Conservation (phyloP, 2,888 invertebrate genomes). For the Callyntrura sp. region DNA sequence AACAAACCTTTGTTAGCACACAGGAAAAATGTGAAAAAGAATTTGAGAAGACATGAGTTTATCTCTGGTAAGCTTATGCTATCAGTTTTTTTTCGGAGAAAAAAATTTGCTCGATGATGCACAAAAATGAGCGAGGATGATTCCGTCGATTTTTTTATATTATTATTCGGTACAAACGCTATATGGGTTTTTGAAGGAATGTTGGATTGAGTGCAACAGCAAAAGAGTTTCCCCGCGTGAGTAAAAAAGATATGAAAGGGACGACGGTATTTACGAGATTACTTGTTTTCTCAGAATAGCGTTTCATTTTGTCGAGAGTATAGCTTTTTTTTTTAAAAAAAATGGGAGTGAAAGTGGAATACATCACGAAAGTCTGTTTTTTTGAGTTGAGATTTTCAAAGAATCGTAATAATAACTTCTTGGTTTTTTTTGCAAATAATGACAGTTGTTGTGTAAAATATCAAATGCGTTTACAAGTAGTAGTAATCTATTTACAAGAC, state of each 20-base stretch:
- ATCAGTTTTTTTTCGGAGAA: no score
- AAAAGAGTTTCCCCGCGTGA: neutral
- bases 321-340: no score
- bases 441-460: neutral
- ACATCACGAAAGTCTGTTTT: neutral
- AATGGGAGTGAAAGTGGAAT: constrained; percentile 30
- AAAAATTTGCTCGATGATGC: neutral
- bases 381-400: neutral
- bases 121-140: neutral
- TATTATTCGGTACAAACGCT: no score
- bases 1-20: no score
- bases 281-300: neutral
- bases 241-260: neutral
- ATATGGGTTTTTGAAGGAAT: neutral
- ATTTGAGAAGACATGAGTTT: no score
- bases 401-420: neutral
- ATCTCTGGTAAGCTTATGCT: no score
- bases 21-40: no score
- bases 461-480: neutral
- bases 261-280: neutral
- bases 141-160: neutral
- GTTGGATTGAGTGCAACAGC: neutral
- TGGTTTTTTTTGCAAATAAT: neutral
- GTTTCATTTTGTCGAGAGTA: neutral
- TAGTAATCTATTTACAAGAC: neutral